Base-by-base conservation (phyloP, 2,113 vertebrate genomes). In the Upupa epops region DNA sequence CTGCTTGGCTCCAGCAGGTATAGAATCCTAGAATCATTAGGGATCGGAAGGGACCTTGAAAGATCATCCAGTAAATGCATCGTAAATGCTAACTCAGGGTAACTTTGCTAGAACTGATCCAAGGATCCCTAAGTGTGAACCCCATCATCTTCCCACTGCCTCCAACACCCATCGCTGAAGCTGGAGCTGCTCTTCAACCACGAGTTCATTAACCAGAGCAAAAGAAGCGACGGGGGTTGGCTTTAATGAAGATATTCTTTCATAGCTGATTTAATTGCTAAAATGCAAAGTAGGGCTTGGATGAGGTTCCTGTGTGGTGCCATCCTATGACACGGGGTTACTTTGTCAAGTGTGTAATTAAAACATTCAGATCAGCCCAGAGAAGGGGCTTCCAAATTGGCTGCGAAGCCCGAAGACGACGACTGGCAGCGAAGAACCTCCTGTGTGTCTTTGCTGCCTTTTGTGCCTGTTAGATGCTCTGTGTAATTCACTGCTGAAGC, bases 261-360 rank as follows among this genome's bases (percentile, higher is more conserved):
- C 77, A 74, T 48, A 91, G 56, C 56, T 83, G 80, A 83, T 95
- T 93, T 90, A 86, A 89, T 59, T 92, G 84, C 64, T 88, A n/a
- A 95, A 90, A 90, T 58, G 29, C 82, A 55, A 95, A 77, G 58
- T 22, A 72, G 84, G 92, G 83, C 82, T 75, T 88, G 65, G 29
- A 59, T 52, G 59, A 2, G 37, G 51, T 73, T 24, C 15, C 63
- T 69, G 31, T 37, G 77, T 55, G 81, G 66, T 89, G 36, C 58
- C 73, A 66, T 90, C 75, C 60, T 60, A 64, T 54, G 88, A 90
- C 76, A 89, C 61, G 73, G 64, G 88, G 89, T 83, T 93, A 79
- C 81, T 96, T 95, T 94, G 94, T 94, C 73, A 94, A 95, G 95
- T 93, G 90, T 82, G 68, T 92, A 95, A 96, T 94, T 96, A 92